A percentile compares a stretch with the other conserved stretches of the same genome.
phyloP scores from a whole-genome alignment of 2,888 invertebrate genomes.

The Ophioninae sp. region DNA sequence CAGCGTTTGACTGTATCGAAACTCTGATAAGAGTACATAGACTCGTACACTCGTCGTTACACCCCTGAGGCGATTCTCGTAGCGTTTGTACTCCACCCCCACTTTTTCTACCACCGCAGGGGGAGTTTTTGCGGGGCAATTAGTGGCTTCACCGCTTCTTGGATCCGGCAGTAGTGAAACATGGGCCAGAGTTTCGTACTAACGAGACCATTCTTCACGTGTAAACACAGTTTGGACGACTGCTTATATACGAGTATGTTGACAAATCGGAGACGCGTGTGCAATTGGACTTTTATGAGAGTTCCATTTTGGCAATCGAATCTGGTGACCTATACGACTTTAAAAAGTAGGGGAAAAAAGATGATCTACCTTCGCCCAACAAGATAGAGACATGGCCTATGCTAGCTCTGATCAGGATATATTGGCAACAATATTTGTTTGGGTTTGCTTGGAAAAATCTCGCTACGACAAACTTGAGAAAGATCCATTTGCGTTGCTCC shows the following conservation, averaged over 20 bases:
- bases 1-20: conserved; percentile 15
- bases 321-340: neutral
- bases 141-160: conserved; percentile 52
- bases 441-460: neutral
- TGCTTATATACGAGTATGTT: neutral
- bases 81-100: neutral
- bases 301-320: neutral
- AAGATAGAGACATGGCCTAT: neutral
- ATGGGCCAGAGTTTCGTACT: conserved; percentile 26
- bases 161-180: conserved; percentile 24
- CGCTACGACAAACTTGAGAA: neutral
- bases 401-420: neutral
- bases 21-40: conserved; percentile 24
- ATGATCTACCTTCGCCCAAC: neutral
- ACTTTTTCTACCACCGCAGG: conserved; percentile 1
- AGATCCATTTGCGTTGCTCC: neutral
- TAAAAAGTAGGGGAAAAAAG: neutral
- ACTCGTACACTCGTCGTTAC: conserved; percentile 15
- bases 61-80: neutral
- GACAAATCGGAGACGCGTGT: neutral
- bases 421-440: neutral
- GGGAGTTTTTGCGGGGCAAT: conserved; percentile 48
- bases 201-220: conserved; percentile 47
- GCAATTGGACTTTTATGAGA: neutral
- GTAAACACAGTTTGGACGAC: conserved; percentile 29